Evolutionary conservation across 2,888 invertebrate species (phyloP).

Genomic region (Microchrysa polita): DNA sequence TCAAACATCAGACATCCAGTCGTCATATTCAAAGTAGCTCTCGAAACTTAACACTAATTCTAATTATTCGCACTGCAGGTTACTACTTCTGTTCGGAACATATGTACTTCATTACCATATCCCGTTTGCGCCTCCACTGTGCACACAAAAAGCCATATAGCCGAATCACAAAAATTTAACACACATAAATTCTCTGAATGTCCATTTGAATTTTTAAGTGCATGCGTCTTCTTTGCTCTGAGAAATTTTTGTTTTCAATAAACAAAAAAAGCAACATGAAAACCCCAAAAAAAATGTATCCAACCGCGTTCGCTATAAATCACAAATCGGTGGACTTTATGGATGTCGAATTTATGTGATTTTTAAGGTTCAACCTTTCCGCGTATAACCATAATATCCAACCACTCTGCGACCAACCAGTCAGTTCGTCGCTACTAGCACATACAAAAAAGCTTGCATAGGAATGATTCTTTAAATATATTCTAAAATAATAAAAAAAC

Average conservation of each 20-base stretch:
- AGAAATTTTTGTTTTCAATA: not conserved
- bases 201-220: conserved; percentile 7
- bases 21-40: not conserved
- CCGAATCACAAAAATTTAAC: not conserved
- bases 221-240: not conserved
- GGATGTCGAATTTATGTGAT: conserved; percentile 21
- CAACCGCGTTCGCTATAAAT: conserved; percentile 43
- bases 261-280: conserved; percentile 13
- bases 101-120: not conserved
- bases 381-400: too few species aligned
- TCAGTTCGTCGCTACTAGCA: too few species aligned
- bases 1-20: not conserved
- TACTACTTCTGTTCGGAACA: conserved; percentile 29
- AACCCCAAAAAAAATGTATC: conserved; percentile 33
- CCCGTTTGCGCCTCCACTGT: not conserved
- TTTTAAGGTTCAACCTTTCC: not conserved
- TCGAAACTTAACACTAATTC: not conserved
- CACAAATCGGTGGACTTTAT: conserved; percentile 42
- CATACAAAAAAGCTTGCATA: conserved; percentile 30
- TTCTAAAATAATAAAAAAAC: conserved; percentile 1
- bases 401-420: conserved; percentile 12
- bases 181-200: not conserved
- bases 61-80: conserved; percentile 38
- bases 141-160: too few species aligned
- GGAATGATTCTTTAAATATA: conserved; percentile 29